Percentiles rank a stretch among this genome's conserved stretches.
phyloP scores from a whole-genome alignment of 2,888 invertebrate species.

The Leucoptera coffeella region DNA sequence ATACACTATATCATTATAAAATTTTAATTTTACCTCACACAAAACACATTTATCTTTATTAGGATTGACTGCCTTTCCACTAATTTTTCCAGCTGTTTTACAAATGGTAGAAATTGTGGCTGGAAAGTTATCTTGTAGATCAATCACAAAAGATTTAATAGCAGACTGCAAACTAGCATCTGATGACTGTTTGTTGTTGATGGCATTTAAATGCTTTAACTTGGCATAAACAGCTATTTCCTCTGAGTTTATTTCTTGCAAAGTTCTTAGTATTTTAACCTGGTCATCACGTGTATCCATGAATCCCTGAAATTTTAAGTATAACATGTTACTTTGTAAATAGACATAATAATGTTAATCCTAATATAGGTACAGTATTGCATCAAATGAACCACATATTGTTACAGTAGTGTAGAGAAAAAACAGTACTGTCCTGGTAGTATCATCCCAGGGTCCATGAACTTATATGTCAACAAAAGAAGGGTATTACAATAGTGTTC shows the following conservation, averaged over 20 bases:
- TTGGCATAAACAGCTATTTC: constrained; percentile 64
- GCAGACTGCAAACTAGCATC: constrained; percentile 63
- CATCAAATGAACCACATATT: no score
- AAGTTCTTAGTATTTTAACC: constrained; percentile 66
- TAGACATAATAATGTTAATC: no score
- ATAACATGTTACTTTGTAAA: no score
- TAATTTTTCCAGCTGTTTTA: constrained; percentile 76
- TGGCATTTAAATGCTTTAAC: constrained; percentile 16
- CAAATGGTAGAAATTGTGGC: constrained; percentile 83
- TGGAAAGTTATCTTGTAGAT: constrained; percentile 59
- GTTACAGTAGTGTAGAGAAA: no score
- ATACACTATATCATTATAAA: no score
- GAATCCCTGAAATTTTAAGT: constrained; percentile 64
- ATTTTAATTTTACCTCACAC: constrained; percentile 36
- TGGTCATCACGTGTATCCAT: constrained; percentile 56
- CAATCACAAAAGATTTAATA: constrained; percentile 68
- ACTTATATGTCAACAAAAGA: no score
- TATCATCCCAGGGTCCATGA: no score
- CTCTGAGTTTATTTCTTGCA: constrained; percentile 69
- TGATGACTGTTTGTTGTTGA: constrained; percentile 7
- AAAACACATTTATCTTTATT: constrained; percentile 21
- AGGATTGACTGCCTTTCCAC: constrained; percentile 12
- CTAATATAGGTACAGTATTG: no score
- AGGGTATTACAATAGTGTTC: no score
- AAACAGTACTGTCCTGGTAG: no score